Conservation (phyloP, 92 coral and sea anemone species). For the Phymanthus crucifer region DNA sequence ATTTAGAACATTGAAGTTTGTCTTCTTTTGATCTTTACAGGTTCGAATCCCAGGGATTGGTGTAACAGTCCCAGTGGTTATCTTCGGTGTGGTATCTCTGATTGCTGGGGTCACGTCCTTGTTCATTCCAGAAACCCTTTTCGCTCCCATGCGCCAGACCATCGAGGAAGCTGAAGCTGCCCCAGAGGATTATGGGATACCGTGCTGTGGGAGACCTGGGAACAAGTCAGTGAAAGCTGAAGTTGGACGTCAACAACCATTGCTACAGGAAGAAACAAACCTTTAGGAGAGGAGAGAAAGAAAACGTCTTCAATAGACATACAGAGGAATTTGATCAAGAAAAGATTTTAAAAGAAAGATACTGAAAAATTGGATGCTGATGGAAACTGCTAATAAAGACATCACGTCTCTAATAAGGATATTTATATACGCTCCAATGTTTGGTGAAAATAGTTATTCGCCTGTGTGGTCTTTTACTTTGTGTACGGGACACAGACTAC, state of each 20-base stretch:
- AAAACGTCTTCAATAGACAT: too few relatives aligned
- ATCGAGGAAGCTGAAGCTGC: conserved; percentile 51
- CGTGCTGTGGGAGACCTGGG: conserved; percentile 36
- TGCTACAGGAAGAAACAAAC: neutral
- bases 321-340: too few relatives aligned
- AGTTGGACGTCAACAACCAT: neutral
- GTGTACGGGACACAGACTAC: too few relatives aligned
- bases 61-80: conserved; percentile 59
- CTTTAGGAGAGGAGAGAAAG: too few relatives aligned
- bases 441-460: too few relatives aligned
- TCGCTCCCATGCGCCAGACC: conserved; percentile 67
- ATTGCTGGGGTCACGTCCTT: conserved; percentile 62
- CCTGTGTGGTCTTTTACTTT: too few relatives aligned
- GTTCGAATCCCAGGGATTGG: conserved; percentile 53
- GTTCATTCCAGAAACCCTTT: conserved; percentile 75
- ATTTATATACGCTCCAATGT: too few relatives aligned
- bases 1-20: neutral
- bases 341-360: too few relatives aligned
- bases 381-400: too few relatives aligned
- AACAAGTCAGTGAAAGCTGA: neutral
- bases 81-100: conserved; percentile 61
- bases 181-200: conserved; percentile 42
- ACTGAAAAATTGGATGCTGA: too few relatives aligned
- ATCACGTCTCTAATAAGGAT: too few relatives aligned
- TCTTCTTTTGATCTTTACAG: conserved; percentile 27